A percentile compares a stretch with the other conserved stretches of the same genome.
phyloP scores from a whole-genome alignment of 2,888 invertebrate genomes.

The Caenorhabditis angaria region DNA sequence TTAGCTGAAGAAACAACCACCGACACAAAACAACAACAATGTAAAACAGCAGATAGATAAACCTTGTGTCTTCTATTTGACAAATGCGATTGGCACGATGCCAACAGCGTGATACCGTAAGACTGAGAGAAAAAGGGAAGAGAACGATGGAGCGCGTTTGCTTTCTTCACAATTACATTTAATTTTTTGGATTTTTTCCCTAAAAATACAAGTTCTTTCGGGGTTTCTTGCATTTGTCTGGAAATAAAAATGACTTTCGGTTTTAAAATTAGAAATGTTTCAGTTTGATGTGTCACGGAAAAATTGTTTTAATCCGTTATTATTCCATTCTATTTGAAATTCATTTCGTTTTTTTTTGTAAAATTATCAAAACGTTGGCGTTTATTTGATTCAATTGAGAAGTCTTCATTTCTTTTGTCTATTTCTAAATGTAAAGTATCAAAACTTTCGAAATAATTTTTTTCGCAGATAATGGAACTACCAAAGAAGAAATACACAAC shows the following conservation, averaged over 20 bases:
- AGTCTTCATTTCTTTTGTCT: too few relatives aligned
- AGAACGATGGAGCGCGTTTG: constrained; percentile 24
- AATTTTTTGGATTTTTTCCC: not conserved
- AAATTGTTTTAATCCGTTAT: too few relatives aligned
- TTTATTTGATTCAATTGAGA: too few relatives aligned
- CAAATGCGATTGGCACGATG: constrained; percentile 4
- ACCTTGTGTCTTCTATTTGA: not conserved
- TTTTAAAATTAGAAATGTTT: too few relatives aligned
- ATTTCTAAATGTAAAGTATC: too few relatives aligned
- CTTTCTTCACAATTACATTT: not conserved
- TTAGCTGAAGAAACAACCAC: not conserved
- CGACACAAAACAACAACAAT: not conserved
- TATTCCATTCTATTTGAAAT: too few relatives aligned
- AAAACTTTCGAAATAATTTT: too few relatives aligned
- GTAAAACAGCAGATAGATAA: not conserved
- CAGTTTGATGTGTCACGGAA: too few relatives aligned
- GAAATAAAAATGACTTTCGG: too few relatives aligned
- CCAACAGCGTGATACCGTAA: constrained; percentile 13
- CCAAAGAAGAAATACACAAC: constrained; percentile 52
- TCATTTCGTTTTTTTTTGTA: too few relatives aligned
- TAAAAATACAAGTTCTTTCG: not conserved
- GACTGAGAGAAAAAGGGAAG: not conserved
- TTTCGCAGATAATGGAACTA: constrained; percentile 20
- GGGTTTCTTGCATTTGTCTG: too few relatives aligned
- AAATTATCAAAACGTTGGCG: too few relatives aligned